phyloP scores from a whole-genome alignment of 2,888 invertebrate genomes.

The Dilophus febrilis region DNA sequence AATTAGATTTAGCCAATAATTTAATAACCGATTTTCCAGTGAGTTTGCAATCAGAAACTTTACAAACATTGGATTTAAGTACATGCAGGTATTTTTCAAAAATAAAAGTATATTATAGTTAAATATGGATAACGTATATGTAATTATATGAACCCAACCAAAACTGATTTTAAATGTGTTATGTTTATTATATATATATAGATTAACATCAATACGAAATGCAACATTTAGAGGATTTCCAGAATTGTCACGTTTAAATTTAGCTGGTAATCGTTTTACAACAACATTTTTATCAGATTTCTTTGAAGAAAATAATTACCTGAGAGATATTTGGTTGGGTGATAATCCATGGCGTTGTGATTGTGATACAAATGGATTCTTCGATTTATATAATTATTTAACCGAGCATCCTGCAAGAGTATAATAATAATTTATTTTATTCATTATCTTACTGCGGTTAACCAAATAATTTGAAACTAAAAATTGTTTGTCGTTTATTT shows the following conservation, averaged over 20 bases:
- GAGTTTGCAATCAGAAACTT: constrained; percentile 39
- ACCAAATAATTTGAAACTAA: constrained; percentile 1
- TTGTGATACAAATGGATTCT: constrained; percentile 41
- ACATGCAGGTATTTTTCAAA: constrained; percentile 21
- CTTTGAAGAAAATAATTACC: constrained; percentile 40
- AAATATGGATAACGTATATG: constrained; percentile 2
- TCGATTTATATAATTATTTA: constrained; percentile 42
- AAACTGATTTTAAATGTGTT: not conserved
- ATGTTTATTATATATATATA: constrained; percentile 33
- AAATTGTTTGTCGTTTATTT: not conserved
- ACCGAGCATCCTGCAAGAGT: constrained; percentile 36
- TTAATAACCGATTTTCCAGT: constrained; percentile 43
- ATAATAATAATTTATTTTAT: constrained; percentile 20
- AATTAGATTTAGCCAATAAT: constrained; percentile 49
- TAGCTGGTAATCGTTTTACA: constrained; percentile 56
- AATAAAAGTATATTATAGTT: not conserved
- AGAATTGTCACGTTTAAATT: constrained; percentile 39
- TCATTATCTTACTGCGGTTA: too few relatives aligned
- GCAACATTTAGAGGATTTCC: constrained; percentile 43
- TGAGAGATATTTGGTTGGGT: constrained; percentile 40
- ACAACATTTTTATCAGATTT: constrained; percentile 38
- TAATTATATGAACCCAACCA: not conserved
- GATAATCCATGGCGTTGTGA: constrained; percentile 68
- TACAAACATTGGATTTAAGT: constrained; percentile 38
- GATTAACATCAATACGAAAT: constrained; percentile 43